Evolutionary conservation across 2,797 vertebrate genomes (phyloP), one percentile per base, ranked within the genome.

Genomic region (Enteromius treurensis): DNA sequence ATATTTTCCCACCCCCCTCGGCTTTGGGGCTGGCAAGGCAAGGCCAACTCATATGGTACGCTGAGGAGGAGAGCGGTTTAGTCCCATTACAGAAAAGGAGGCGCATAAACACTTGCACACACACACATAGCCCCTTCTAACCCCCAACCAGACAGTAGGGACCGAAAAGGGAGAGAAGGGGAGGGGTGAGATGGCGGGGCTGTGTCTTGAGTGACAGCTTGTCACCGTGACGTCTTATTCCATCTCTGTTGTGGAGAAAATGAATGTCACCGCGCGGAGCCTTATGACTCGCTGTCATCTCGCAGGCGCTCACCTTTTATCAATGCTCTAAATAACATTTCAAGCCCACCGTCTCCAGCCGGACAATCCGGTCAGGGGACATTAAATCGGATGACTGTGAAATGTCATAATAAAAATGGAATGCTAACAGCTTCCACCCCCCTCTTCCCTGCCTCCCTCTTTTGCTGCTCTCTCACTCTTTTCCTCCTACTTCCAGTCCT

Each of bases 181-280:
- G 94, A 45, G 75, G 82, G 88, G 92, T 91, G 86, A 90, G 87
- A 89, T 89, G 88, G 90, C 86, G 87, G 91, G 79, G 87, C 91
- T 90, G 88, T 91, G 93, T 80, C 86, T 94, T 97, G 97, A 98
- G 94, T 98, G 97, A 97, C 97, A 97, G 96, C 95, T 96, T 97
- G 97, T 99, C 97, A 98, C 94, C 90, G 90, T 97, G 96, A 98
- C 96, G 94, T 99, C 96, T 97, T 96, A 97, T 97, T 98, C 95
- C 95, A 97, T 96, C 95, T 96, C 95, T 95, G 96, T 97, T 96
- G 95, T 94, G 95, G 95, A 96, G 96, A 96, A 97, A 92, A 94
- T 93, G 92, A 94, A 94, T 91, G 90, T 94, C 93, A 92, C 89
- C 74, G 84, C 68, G 76, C 82, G 80, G 74, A 95, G 96, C 94